Evolutionary conservation across 1,140 invertebrate species (phyloP).

Genomic region (Platyscapa corneri): DNA sequence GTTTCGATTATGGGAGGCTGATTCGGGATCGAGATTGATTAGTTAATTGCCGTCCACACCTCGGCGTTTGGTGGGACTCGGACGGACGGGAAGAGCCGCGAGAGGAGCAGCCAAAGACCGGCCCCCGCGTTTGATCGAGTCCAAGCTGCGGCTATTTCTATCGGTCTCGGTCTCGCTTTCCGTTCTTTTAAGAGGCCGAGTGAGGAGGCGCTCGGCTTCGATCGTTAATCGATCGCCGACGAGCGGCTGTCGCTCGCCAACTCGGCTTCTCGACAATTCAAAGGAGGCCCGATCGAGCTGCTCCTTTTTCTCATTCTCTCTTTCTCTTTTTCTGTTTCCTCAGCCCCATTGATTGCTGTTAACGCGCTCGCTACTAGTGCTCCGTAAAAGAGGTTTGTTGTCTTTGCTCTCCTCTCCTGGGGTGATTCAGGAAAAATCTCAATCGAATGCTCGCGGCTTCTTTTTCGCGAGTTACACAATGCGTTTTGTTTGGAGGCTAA

Average conservation of each 20-base stretch:
- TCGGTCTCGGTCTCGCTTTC: background rate
- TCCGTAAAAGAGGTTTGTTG: background rate
- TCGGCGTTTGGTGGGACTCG: background rate
- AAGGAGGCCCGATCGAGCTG: background rate
- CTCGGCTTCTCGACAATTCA: constrained; percentile 5
- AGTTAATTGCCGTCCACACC: constrained; percentile 55
- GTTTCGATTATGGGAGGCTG: background rate
- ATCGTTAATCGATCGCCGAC: background rate
- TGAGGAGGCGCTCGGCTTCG: no score
- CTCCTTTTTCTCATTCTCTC: background rate
- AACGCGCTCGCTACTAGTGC: background rate
- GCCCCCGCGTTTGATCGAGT: background rate
- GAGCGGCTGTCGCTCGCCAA: background rate
- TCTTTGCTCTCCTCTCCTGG: background rate
- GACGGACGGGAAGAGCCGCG: no score
- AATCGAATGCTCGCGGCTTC: constrained; percentile 2
- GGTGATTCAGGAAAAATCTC: background rate
- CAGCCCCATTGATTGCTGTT: background rate
- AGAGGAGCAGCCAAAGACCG: background rate
- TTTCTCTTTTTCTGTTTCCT: background rate
- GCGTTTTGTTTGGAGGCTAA: background rate
- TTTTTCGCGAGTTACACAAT: background rate
- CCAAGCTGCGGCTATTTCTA: background rate
- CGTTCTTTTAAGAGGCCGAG: no score
- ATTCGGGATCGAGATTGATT: constrained; percentile 58